phyloP scores from a whole-genome alignment of 2,797 vertebrate species.

The Borostomias antarcticus region DNA sequence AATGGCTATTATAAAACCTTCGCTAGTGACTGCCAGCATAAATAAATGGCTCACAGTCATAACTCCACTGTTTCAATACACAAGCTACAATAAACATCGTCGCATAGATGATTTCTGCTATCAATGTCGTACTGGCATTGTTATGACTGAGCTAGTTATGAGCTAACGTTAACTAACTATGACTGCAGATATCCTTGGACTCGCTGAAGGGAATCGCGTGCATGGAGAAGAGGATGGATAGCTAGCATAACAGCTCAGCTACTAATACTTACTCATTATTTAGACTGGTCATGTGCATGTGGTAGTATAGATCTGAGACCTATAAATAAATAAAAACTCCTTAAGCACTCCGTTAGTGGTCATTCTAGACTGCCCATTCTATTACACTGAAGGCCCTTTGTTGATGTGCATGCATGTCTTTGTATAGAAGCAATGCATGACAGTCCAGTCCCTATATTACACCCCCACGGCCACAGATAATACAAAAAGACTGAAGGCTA shows the following conservation, averaged over 20 bases:
- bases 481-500: neutral
- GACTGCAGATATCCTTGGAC: neutral
- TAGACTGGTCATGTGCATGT: neutral
- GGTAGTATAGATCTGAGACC: neutral
- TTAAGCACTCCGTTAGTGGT: neutral
- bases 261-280: neutral
- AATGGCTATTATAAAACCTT: conserved; percentile 1
- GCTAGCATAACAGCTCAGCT: neutral
- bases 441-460: neutral
- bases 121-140: neutral
- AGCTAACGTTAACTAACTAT: neutral
- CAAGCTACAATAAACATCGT: neutral
- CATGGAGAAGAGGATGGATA: neutral
- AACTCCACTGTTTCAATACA: neutral
- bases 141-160: no score
- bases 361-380: neutral
- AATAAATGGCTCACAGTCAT: neutral
- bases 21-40: neutral
- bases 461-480: neutral
- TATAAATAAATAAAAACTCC: neutral
- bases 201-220: neutral
- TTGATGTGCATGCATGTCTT: neutral
- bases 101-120: neutral
- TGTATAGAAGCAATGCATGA: neutral
- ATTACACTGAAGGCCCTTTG: neutral